Conservation (phyloP, 2,113 vertebrate genomes). For the Phyllostomus discolor region DNA sequence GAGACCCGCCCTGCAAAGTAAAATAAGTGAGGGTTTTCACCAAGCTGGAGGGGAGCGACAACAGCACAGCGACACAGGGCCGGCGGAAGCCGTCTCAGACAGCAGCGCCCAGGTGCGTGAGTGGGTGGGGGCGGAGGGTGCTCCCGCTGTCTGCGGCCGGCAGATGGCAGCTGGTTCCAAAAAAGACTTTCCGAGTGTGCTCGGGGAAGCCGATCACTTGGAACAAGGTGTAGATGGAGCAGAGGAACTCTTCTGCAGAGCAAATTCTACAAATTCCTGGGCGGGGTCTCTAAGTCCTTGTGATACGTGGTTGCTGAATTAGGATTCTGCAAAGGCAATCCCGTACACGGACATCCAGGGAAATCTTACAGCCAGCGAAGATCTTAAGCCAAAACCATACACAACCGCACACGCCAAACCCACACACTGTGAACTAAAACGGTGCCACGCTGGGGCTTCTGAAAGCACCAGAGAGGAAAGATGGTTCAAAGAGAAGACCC, state of each 20-base stretch:
- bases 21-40: constrained; percentile 42
- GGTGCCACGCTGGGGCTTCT: constrained; percentile 28
- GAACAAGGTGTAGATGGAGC: background rate
- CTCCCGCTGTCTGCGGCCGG: background rate
- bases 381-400: constrained; percentile 57
- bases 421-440: constrained; percentile 56
- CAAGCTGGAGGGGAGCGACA: constrained; percentile 55
- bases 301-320: background rate
- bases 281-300: background rate
- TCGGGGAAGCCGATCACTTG: background rate
- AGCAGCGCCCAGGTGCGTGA: background rate
- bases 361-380: constrained; percentile 70
- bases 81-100: background rate
- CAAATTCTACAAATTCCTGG: background rate
- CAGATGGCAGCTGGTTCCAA: background rate
- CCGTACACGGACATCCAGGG: background rate
- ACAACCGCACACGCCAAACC: constrained; percentile 64
- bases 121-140: background rate
- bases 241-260: background rate
- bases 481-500: constrained; percentile 93
- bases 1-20: constrained; percentile 68
- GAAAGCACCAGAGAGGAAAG: background rate
- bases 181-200: background rate
- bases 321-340: constrained; percentile 1
- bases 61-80: constrained; percentile 51